Conservation (phyloP, 2,797 vertebrate species). For the Periparus ater region DNA sequence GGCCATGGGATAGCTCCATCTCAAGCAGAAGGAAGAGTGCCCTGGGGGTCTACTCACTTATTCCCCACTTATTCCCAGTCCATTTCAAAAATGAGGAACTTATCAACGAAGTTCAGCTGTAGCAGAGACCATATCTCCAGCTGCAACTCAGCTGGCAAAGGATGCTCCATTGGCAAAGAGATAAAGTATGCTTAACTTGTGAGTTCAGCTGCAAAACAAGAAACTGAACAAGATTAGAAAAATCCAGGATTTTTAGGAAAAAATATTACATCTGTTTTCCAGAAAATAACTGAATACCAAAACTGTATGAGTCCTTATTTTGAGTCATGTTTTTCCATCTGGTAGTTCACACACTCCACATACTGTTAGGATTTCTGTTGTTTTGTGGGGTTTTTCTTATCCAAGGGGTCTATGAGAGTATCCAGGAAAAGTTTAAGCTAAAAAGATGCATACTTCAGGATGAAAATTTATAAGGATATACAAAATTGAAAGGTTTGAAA, state of each 20-base stretch:
- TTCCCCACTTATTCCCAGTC: not conserved
- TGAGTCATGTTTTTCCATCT: not conserved
- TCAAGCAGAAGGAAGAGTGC: not conserved
- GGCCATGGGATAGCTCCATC: not conserved
- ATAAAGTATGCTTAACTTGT: not conserved
- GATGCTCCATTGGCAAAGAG: not conserved
- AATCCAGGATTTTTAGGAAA: not conserved
- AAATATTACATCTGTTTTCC: not conserved
- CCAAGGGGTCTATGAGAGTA: not conserved
- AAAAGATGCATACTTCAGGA: not conserved
- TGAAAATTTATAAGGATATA: not conserved
- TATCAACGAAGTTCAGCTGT: not conserved
- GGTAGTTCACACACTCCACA: not conserved
- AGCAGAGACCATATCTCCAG: not conserved
- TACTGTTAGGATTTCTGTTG: not conserved
- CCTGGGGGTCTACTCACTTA: not conserved
- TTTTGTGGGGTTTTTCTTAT: rapidly evolving
- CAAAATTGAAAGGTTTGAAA: not conserved
- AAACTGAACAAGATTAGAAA: not conserved
- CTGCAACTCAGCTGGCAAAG: not conserved
- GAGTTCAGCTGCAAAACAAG: not conserved
- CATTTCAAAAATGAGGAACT: not conserved
- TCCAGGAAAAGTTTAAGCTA: not conserved
- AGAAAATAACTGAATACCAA: not conserved
- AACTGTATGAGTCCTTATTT: not conserved